These are phyloP conservation scores for Gopherus evgoodei DNA, from an alignment of 2,113 vertebrate genomes.

Conservation along the genomic window DNA sequence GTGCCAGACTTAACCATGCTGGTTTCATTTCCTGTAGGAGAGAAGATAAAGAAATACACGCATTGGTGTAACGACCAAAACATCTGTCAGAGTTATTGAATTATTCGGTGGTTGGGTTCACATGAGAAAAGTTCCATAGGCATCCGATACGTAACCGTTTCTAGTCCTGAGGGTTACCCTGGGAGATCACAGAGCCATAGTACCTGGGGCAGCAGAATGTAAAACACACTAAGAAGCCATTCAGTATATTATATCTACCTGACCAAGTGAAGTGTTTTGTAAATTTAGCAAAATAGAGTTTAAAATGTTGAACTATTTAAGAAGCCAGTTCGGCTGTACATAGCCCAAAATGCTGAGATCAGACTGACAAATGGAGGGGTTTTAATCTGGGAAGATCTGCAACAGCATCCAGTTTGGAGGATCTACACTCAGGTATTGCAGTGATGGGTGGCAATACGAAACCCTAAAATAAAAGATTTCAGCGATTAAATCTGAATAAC, in stretches of 20 bases:
- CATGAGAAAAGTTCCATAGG: conserved; percentile 58
- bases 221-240: conserved; percentile 27
- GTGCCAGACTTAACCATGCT: conserved; percentile 71
- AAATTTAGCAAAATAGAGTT: not conserved
- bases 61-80: conserved; percentile 71
- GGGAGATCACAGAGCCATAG: not conserved
- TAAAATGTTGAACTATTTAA: not conserved
- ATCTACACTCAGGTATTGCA: not conserved
- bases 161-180: conserved; percentile 65
- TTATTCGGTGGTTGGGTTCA: conserved; percentile 75
- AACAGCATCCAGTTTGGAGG: not conserved
- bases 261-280: conserved; percentile 7
- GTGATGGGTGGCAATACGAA: not conserved
- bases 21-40: conserved; percentile 40
- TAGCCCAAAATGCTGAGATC: conserved; percentile 29
- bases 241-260: not conserved
- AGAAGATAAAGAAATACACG: conserved; percentile 69
- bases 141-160: conserved; percentile 40
- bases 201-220: conserved; percentile 64
- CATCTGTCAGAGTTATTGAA: conserved; percentile 75
- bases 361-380: conserved; percentile 34
- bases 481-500: not conserved
- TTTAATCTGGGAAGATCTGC: conserved; percentile 12
- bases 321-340: not conserved
- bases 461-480: not conserved